phyloP scores from a whole-genome alignment of 2,113 vertebrate genomes.

The Dryoscopus gambensis region DNA sequence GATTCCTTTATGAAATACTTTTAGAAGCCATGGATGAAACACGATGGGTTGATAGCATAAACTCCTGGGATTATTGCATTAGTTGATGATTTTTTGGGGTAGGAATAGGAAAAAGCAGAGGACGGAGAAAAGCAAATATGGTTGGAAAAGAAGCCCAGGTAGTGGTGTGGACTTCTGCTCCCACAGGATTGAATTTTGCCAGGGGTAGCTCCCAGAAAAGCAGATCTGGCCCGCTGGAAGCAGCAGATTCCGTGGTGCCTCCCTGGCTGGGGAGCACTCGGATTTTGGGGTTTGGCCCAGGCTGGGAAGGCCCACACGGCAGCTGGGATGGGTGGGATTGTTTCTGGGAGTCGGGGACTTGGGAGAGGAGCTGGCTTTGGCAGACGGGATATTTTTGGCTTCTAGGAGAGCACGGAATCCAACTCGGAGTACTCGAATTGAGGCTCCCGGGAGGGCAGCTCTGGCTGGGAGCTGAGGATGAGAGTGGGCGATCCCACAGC shows the following conservation, averaged over 20 bases:
- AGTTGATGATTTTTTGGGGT: neutral
- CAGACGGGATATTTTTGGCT: neutral
- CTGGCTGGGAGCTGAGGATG: neutral
- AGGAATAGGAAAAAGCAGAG: neutral
- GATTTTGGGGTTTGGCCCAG: neutral
- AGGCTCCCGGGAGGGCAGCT: neutral
- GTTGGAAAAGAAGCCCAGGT: neutral
- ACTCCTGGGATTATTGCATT: neutral
- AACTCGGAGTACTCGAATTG: neutral
- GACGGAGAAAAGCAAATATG: neutral
- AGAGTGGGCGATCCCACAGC: neutral
- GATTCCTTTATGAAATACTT: neutral
- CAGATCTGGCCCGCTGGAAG: neutral
- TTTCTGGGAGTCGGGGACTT: neutral
- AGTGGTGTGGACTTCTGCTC: neutral
- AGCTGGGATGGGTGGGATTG: neutral
- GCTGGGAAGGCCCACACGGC: neutral
- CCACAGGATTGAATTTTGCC: neutral
- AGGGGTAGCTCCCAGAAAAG: neutral
- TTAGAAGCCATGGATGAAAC: neutral
- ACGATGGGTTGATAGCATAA: neutral
- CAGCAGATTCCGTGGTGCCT: neutral
- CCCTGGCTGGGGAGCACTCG: neutral
- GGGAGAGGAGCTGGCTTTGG: neutral
- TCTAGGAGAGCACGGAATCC: neutral